These are phyloP conservation scores for Caranx ignobilis DNA, from an alignment of 2,113 vertebrate genomes.

Conservation along the genomic window DNA sequence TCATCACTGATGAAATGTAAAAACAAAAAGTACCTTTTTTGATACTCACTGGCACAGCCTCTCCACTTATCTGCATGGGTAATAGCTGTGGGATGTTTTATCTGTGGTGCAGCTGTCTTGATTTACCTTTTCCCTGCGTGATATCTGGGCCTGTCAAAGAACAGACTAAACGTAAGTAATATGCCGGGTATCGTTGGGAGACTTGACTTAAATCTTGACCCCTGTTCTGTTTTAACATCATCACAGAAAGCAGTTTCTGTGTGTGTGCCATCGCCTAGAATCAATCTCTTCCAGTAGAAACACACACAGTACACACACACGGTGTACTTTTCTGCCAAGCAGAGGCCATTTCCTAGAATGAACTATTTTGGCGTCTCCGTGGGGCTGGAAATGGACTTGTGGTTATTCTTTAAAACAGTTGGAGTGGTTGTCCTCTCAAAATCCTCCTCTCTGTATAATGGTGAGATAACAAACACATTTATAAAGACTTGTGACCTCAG, in stretches of 20 bases:
- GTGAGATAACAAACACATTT: conserved; percentile 64
- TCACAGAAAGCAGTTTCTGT: conserved; percentile 38
- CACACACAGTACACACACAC: conserved; percentile 2
- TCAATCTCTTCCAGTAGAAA: conserved; percentile 30
- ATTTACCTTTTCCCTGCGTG: conserved; percentile 62
- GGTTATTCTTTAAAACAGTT: conserved; percentile 64
- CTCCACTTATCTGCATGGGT: conserved; percentile 50
- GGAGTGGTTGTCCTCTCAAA: conserved; percentile 52
- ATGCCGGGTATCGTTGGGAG: conserved; percentile 14
- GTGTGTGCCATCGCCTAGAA: conserved; percentile 8
- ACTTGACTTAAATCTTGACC: conserved; percentile 34
- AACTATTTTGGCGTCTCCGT: conserved; percentile 59
- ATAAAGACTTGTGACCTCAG: conserved; percentile 43
- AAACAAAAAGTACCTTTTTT: conserved; percentile 30
- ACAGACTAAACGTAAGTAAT: conserved; percentile 72
- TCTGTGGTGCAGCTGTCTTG: conserved; percentile 65
- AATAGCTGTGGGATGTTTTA: conserved; percentile 66
- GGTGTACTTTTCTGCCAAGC: conserved; percentile 34
- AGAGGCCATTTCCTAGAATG: conserved; percentile 63
- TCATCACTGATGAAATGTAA: conserved; percentile 32
- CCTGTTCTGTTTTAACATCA: conserved; percentile 40
- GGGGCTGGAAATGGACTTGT: conserved; percentile 64
- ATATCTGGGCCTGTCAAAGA: conserved; percentile 64
- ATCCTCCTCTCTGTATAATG: conserved; percentile 42
- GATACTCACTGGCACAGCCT: conserved; percentile 36